Evolutionary conservation across 2,113 vertebrate genomes (phyloP).

Genomic region (Istiophorus platypterus): DNA sequence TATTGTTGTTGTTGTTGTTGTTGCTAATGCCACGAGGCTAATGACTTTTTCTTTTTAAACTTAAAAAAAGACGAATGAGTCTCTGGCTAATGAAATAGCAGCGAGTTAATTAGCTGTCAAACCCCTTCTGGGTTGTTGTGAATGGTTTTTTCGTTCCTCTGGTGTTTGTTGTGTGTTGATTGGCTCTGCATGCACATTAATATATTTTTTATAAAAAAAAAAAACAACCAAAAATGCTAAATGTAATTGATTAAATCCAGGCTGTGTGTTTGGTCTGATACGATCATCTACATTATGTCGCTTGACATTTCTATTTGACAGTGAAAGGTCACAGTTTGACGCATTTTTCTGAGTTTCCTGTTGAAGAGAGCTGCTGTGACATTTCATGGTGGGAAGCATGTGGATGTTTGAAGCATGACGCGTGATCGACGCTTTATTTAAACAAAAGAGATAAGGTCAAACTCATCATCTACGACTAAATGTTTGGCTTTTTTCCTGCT

Average conservation of each 20-base stretch:
- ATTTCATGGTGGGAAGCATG: conserved; percentile 31
- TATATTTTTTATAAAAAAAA: too few relatives aligned
- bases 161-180: conserved; percentile 4
- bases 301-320: conserved; percentile 19
- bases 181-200: conserved; percentile 2
- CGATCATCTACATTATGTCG: not conserved
- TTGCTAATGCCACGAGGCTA: too few relatives aligned
- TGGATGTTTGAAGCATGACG: conserved; percentile 2
- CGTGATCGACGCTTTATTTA: not conserved
- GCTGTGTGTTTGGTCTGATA: not conserved
- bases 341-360: not conserved
- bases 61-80: not conserved
- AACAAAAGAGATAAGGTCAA: not conserved
- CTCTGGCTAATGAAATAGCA: not conserved
- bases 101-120: not conserved
- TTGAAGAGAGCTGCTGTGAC: not conserved
- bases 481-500: not conserved
- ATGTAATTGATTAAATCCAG: not conserved
- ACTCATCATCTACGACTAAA: too few relatives aligned
- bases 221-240: too few relatives aligned
- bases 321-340: conserved; percentile 26
- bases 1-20: not conserved
- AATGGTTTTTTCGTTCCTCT: not conserved
- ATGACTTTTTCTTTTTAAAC: not conserved
- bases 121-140: not conserved